Percentiles rank a stretch among this genome's conserved stretches.
Conservation (phyloP, 2,113 vertebrate genomes). For the Myiozetetes cayanensis region DNA sequence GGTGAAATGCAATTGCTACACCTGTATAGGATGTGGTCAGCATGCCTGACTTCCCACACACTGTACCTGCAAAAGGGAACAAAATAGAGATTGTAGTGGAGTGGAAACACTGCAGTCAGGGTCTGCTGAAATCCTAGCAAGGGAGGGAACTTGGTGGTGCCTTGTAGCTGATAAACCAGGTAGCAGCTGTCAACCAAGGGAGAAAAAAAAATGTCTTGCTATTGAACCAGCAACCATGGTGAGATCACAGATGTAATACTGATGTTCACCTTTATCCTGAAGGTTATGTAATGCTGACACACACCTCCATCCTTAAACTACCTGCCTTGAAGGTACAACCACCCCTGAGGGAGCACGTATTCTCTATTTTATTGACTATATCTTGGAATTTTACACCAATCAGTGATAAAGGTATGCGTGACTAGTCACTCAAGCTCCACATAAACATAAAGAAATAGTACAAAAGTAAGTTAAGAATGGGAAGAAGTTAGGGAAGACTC, state of each 20-base stretch:
- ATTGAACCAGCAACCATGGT: neutral
- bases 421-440: neutral
- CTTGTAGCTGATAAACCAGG: neutral
- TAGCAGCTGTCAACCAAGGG: neutral
- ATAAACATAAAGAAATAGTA: neutral
- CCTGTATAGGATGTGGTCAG: neutral
- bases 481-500: neutral
- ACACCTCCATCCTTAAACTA: neutral
- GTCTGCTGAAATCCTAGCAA: neutral
- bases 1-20: neutral
- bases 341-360: neutral
- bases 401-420: neutral
- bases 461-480: neutral
- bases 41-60: neutral
- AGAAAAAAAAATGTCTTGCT: neutral
- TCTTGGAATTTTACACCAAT: neutral
- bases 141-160: rapidly evolving
- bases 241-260: neutral
- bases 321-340: neutral
- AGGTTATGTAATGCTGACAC: neutral
- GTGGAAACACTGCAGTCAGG: neutral
- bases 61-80: neutral
- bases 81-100: neutral
- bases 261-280: neutral
- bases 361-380: neutral